Percentiles rank a stretch among this genome's conserved stretches.
Conservation (phyloP, 2,888 invertebrate species). For the Pristionchus fissidentatus region DNA sequence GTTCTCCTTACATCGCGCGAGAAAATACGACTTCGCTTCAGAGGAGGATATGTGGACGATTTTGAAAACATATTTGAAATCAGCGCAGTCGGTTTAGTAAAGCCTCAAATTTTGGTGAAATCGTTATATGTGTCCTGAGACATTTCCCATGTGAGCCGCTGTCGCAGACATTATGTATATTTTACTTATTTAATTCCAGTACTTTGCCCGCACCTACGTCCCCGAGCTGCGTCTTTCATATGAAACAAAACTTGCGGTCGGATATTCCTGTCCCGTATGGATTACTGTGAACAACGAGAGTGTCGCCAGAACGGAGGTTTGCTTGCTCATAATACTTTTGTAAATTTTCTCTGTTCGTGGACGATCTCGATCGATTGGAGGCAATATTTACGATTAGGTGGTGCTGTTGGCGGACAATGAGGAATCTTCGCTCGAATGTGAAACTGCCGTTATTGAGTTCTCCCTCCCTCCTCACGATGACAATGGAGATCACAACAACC, state of each 20-base stretch:
- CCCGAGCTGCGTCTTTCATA: conserved; percentile 67
- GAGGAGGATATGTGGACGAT: no score
- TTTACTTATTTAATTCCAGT: conserved; percentile 52
- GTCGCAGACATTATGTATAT: no score
- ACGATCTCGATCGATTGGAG: background rate
- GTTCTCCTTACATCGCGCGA: no score
- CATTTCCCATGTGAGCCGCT: no score
- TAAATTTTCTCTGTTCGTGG: background rate
- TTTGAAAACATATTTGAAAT: background rate
- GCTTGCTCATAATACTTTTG: background rate
- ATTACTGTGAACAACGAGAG: conserved; percentile 61
- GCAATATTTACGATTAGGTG: conserved; percentile 46
- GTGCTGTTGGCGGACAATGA: conserved; percentile 50
- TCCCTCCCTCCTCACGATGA: conserved; percentile 52
- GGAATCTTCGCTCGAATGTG: conserved; percentile 45
- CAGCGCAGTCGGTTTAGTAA: background rate
- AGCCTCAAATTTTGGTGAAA: background rate
- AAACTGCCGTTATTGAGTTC: conserved; percentile 50
- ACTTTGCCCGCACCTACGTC: conserved; percentile 61
- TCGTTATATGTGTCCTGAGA: background rate
- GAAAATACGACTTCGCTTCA: no score
- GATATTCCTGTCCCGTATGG: conserved; percentile 55
- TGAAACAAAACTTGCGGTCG: conserved; percentile 52
- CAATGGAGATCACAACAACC: conserved; percentile 37
- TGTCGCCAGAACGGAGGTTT: conserved; percentile 54